A percentile compares a stretch with the other conserved stretches of the same genome.
phyloP scores from a whole-genome alignment of 1,140 invertebrate genomes.

The Drosophila ogumai region DNA sequence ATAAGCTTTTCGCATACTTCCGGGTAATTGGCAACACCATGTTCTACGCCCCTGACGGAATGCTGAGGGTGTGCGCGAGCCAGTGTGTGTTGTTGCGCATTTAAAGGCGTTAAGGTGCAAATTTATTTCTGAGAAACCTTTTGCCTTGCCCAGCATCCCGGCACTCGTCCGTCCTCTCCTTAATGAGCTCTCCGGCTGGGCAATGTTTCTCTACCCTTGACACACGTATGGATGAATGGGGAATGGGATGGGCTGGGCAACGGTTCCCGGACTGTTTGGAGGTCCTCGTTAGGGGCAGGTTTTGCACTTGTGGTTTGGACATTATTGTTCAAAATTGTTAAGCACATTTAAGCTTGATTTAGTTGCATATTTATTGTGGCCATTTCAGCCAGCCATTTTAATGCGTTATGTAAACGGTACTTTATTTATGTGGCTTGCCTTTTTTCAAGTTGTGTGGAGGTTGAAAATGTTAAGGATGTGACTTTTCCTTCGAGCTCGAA shows the following conservation, averaged over 20 bases:
- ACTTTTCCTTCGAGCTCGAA: too few relatives aligned
- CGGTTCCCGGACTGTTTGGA: slow-evolving; percentile 29
- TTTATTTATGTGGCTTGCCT: slow-evolving; percentile 28
- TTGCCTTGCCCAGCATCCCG: slow-evolving; percentile 44
- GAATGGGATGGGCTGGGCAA: slow-evolving; percentile 9
- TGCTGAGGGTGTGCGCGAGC: slow-evolving; percentile 7
- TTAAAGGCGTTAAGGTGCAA: slow-evolving; percentile 83
- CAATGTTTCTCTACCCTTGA: slow-evolving; percentile 74
- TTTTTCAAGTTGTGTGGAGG: slow-evolving; percentile 4
- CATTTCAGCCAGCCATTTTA: slow-evolving; percentile 57
- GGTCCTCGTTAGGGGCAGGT: slow-evolving; percentile 70
- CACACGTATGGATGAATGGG: slow-evolving; percentile 57
- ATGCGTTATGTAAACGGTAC: slow-evolving; percentile 76
- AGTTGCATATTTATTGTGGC: slow-evolving; percentile 80
- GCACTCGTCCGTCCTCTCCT: slow-evolving; percentile 32
- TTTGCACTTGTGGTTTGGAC: slow-evolving; percentile 75
- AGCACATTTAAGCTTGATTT: slow-evolving; percentile 83
- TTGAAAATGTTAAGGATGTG: slow-evolving; percentile 1
- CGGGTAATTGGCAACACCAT: slow-evolving; percentile 81
- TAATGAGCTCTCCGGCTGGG: slow-evolving; percentile 64
- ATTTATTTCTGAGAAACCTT: slow-evolving; percentile 79
- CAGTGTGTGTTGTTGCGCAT: slow-evolving; percentile 62
- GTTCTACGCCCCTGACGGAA: slow-evolving; percentile 29
- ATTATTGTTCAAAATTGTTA: slow-evolving; percentile 83
- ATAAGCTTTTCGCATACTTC: slow-evolving; percentile 83